These are phyloP conservation scores for Grammomys surdaster DNA, from an alignment of 2,113 vertebrate genomes.

Conservation along the genomic window DNA sequence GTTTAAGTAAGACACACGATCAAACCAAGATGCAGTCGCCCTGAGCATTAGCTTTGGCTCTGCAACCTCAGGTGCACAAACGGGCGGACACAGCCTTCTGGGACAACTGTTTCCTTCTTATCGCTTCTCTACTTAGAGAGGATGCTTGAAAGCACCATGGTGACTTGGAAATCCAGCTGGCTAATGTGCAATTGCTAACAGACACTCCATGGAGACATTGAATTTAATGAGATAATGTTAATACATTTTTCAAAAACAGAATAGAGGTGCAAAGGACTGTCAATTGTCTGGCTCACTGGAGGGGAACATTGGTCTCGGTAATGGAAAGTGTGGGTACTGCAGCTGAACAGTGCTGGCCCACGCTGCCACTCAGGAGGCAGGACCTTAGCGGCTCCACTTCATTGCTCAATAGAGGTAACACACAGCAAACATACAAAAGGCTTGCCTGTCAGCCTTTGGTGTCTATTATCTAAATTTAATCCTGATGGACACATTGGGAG, in stretches of 20 bases:
- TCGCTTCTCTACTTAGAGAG: background rate
- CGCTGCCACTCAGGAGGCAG: background rate
- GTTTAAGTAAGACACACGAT: constrained; percentile 33
- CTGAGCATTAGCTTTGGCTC: background rate
- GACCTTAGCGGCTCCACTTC: background rate
- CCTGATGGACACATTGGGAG: background rate
- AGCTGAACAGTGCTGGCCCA: background rate
- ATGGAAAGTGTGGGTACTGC: constrained; percentile 23
- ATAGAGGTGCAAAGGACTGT: constrained; percentile 49
- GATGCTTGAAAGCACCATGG: background rate
- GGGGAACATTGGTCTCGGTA: constrained; percentile 39
- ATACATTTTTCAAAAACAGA: constrained; percentile 54
- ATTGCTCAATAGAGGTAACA: background rate
- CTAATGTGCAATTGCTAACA: constrained; percentile 38
- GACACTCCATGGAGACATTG: constrained; percentile 16
- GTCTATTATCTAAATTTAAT: background rate
- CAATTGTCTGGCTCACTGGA: constrained; percentile 64
- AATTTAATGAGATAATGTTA: constrained; percentile 62
- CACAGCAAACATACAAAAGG: background rate
- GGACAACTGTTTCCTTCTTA: constrained; percentile 9
- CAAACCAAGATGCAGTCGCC: background rate
- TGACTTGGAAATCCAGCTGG: constrained; percentile 39
- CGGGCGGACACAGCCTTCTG: background rate
- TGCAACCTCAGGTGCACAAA: background rate
- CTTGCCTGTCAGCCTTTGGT: background rate